Conservation (phyloP, 2,888 invertebrate species). For the Apodemia mormo region DNA sequence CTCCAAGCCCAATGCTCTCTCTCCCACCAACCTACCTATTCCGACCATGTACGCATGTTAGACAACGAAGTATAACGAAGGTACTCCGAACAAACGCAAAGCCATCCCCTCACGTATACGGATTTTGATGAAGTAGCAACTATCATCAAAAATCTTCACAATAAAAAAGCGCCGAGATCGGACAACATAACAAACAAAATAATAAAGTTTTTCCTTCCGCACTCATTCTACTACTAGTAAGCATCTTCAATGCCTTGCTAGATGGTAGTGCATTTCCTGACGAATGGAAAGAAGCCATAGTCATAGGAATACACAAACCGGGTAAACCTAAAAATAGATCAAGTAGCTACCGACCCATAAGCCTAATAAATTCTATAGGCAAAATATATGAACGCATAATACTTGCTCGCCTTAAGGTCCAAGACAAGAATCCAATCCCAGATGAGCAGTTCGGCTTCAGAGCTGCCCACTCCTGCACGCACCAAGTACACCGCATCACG, state of each 20-base stretch:
- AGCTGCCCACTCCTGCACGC: too few species aligned
- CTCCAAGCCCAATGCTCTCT: too few species aligned
- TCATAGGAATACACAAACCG: not conserved
- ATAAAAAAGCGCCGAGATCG: not conserved
- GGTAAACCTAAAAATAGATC: not conserved
- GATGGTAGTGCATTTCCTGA: not conserved
- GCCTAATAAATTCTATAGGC: not conserved
- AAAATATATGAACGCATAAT: too few species aligned
- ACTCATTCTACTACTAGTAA: not conserved
- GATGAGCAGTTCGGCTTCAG: too few species aligned
- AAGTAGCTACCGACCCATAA: not conserved
- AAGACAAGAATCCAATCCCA: too few species aligned
- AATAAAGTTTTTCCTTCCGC: not conserved
- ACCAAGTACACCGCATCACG: too few species aligned
- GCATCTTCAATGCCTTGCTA: not conserved
- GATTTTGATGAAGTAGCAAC: not conserved
- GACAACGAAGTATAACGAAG: not conserved
- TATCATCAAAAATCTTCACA: not conserved
- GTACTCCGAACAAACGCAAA: not conserved
- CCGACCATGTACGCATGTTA: too few species aligned
- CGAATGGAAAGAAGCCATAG: not conserved
- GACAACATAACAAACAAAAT: not conserved
- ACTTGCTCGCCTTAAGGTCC: too few species aligned
- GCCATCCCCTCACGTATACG: not conserved
- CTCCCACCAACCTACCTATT: too few species aligned